Percentiles rank a stretch among this genome's conserved stretches.
Evolutionary conservation across 1,140 invertebrate genomes (phyloP).

Genomic region (Cotesia typhae): DNA sequence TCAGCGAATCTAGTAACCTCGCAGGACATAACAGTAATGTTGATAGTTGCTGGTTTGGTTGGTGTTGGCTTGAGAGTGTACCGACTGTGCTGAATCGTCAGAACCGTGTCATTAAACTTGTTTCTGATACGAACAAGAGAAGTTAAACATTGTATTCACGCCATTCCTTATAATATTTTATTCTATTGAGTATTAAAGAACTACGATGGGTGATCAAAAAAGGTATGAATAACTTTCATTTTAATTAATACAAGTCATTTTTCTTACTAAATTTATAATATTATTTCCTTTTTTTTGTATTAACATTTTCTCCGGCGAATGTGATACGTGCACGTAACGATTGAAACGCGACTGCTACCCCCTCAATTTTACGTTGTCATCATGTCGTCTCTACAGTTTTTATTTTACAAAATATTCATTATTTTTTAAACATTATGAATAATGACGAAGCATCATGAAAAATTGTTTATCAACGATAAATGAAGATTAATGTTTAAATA

Average conservation of each 20-base stretch:
- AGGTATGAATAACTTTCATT: constrained; percentile 48
- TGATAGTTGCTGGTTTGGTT: too few species aligned
- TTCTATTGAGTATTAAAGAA: constrained; percentile 1
- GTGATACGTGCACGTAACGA: constrained; percentile 29
- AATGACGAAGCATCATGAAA: not conserved
- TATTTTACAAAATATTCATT: constrained; percentile 42
- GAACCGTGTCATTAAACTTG: constrained; percentile 17
- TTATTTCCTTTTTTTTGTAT: constrained; percentile 17
- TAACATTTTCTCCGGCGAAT: constrained; percentile 30
- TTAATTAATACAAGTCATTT: constrained; percentile 6
- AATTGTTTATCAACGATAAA: not conserved
- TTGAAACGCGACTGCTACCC: constrained; percentile 43
- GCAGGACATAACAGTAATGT: too few species aligned
- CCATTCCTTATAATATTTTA: constrained; percentile 18
- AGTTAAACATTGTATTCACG: not conserved
- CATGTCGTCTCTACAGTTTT: constrained; percentile 59
- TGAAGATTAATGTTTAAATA: not conserved
- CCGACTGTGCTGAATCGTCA: not conserved
- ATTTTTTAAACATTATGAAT: not conserved
- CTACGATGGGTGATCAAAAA: constrained; percentile 58
- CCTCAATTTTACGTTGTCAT: constrained; percentile 65
- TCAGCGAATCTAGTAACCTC: too few species aligned
- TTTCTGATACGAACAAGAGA: not conserved
- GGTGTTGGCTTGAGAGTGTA: too few species aligned
- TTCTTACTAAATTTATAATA: constrained; percentile 2